Percentiles rank a stretch among this genome's conserved stretches.
Evolutionary conservation across 2,113 vertebrate genomes (phyloP).

Genomic region (Pao palembangensis): DNA sequence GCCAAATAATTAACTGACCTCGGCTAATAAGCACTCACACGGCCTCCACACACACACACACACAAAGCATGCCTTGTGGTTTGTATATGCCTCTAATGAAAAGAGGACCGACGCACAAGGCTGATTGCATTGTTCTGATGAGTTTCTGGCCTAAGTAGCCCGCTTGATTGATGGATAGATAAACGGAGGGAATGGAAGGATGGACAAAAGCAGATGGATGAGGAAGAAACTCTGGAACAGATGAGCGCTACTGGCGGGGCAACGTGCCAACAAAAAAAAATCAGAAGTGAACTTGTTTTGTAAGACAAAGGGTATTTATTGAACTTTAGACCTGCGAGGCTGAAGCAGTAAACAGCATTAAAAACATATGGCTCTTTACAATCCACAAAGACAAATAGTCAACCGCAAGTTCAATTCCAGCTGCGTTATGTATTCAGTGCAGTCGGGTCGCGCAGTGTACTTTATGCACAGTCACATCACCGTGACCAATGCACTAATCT

Average conservation of each 20-base stretch:
- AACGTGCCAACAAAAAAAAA: conserved; percentile 16
- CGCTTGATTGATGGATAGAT: conserved; percentile 58
- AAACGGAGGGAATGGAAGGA: conserved; percentile 22
- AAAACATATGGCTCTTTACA: background rate
- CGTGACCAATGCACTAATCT: conserved; percentile 68
- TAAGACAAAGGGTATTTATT: conserved; percentile 15
- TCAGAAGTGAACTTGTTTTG: conserved; percentile 12
- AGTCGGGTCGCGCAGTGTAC: conserved; percentile 40
- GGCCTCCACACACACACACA: conserved; percentile 25
- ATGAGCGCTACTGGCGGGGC: conserved; percentile 20
- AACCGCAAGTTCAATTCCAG: conserved; percentile 9
- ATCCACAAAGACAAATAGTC: background rate
- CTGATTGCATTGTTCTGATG: conserved; percentile 71
- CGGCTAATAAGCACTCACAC: conserved; percentile 67
- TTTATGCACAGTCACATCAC: conserved; percentile 69
- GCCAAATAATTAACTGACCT: conserved; percentile 78
- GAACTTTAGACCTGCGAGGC: background rate
- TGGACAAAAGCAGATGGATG: conserved; percentile 30
- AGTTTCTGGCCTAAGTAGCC: conserved; percentile 62
- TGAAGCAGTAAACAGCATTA: conserved; percentile 5
- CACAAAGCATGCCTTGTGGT: conserved; percentile 11
- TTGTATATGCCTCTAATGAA: conserved; percentile 60
- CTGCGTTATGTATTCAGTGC: conserved; percentile 27
- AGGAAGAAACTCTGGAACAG: conserved; percentile 32
- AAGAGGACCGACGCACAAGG: conserved; percentile 50